phyloP scores from a whole-genome alignment of 2,113 vertebrate genomes.

The Ellobius talpinus region DNA sequence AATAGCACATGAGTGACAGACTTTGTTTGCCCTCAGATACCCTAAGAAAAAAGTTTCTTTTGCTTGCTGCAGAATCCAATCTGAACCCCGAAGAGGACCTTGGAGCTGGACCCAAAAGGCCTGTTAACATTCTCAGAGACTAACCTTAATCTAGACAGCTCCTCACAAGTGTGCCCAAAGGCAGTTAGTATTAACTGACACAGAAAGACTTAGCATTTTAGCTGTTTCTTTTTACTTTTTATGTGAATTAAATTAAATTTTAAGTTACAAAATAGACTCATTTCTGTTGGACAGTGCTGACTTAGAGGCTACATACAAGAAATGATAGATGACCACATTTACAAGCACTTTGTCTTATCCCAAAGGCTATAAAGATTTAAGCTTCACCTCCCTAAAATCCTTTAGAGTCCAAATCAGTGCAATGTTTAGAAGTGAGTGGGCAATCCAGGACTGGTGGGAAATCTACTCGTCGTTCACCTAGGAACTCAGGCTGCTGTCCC shows the following conservation, averaged over 20 bases:
- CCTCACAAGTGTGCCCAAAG: neutral
- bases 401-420: neutral
- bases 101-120: too few species aligned
- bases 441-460: neutral
- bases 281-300: neutral
- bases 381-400: neutral
- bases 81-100: too few species aligned
- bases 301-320: neutral
- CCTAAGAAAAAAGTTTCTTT: too few species aligned
- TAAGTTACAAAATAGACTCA: neutral
- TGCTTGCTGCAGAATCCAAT: too few species aligned
- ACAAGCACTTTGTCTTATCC: neutral
- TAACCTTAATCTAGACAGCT: neutral
- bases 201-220: neutral
- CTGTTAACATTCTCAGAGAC: neutral
- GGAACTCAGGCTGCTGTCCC: neutral
- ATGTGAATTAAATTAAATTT: neutral
- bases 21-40: too few species aligned
- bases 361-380: neutral
- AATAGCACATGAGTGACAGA: too few species aligned
- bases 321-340: neutral
- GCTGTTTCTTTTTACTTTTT: neutral
- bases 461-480: neutral
- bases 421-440: neutral
- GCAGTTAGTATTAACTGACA: neutral